Evolutionary conservation across 2,888 invertebrate genomes (phyloP), one percentile per base, ranked within the genome.

Genomic region (Thereva unica): DNA sequence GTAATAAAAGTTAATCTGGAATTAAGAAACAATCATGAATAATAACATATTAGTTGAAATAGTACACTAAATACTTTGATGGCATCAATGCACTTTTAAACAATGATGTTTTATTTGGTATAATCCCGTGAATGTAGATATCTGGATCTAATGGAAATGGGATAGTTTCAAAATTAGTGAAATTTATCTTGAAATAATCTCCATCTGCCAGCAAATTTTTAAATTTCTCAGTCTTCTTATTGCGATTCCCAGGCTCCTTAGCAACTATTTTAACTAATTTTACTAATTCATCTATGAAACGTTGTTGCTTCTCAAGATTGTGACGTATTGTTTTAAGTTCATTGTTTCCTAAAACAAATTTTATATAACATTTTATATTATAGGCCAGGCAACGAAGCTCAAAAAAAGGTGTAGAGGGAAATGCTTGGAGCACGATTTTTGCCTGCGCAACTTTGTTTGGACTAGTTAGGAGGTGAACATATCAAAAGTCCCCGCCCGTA

Each of bases 11-110:
- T 92, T 54, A 99, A 83, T 77, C 89, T 87, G 47, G 0, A 40
- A 35, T 23, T 4, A 55, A 56, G 8, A 50, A 38, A 49, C 55
- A 57, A 47, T 49, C 42, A 45, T 57, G 47, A 10, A 40, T 4
- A 55, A 56, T 8, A 50, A 38, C 8, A 49, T 59, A 57, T 50
- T 49, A 40, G 41, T 57, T 23, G 23, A 23, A 23, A 23, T 2
- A 2, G 23, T 23, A 23, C 23, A 23, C 23, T 35, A 71, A 75
- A 72, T 72, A 80, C 80, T 86, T 87, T 9, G 94, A 93, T 2
- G 99, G 99, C 95, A 96, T 97, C 65, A 97, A 83, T 0, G 95
- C 94, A 41, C 97, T 97, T 80, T 98, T 98, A 82, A 98, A 99
- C 1, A 99, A 84, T 53, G 90, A 90, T 0, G 97, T 95, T 74